Percentiles rank a stretch among this genome's conserved stretches.
Conservation (phyloP, 2,113 vertebrate genomes). For the Cryptotis parvus region DNA sequence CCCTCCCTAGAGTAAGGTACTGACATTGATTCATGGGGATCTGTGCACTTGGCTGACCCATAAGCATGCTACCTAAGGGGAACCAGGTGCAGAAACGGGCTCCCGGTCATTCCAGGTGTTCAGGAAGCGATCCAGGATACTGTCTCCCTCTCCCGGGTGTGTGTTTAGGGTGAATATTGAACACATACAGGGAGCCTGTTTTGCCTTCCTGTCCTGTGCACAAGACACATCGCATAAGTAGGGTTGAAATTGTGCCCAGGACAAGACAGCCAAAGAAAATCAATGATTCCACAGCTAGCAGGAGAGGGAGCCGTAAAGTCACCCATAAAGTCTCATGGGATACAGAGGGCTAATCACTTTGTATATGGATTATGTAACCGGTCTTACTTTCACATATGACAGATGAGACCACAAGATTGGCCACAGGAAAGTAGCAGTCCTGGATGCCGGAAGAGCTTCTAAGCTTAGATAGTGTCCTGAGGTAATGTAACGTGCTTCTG, state of each 20-base stretch:
- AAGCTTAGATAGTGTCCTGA: too few relatives aligned
- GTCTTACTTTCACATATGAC: not conserved
- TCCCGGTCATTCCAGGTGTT: not conserved
- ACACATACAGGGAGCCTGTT: not conserved
- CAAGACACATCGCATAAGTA: not conserved
- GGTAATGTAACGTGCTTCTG: not conserved
- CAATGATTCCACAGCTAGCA: not conserved
- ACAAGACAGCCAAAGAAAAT: not conserved
- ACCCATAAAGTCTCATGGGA: not conserved
- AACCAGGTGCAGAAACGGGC: too few relatives aligned
- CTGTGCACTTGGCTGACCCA: accelerated
- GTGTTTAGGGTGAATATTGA: not conserved
- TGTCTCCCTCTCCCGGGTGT: too few relatives aligned
- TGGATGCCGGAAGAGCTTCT: too few relatives aligned
- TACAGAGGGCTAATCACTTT: too few relatives aligned
- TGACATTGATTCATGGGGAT: not conserved
- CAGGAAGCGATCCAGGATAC: not conserved
- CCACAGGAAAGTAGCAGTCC: too few relatives aligned
- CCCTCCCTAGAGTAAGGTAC: not conserved
- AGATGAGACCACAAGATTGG: not conserved
- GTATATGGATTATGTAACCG: not conserved
- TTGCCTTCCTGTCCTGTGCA: not conserved
- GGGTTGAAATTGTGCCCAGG: not conserved
- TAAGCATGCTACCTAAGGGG: accelerated
- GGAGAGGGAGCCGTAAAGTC: not conserved